Base-by-base conservation (phyloP, 2,888 invertebrate genomes). In the Andrena bicolor region DNA sequence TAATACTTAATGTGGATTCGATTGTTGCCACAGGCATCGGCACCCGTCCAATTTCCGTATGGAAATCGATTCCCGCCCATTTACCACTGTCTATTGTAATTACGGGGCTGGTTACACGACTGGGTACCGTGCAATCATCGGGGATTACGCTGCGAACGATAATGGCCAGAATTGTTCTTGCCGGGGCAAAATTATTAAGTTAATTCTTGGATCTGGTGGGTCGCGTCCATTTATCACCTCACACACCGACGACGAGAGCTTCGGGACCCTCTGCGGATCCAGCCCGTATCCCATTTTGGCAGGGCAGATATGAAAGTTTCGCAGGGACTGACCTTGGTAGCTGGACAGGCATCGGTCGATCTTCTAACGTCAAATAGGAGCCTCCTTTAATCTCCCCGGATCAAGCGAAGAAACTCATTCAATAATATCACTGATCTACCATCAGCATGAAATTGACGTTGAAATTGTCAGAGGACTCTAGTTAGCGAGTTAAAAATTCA, bases 131-230 rank as follows among this genome's bases (percentile, higher is more conserved):
- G 80, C 76, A 77, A 84, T 86, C 76, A 69, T 53, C 71, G 53
- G 41, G 68, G 82, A 85, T 86, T 85, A 85, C 60, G 32, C 51
- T 23, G 58, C 26, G 65, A 49, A 63, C 82, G 63, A 73, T 82
- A 85, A 87, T 77, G 69, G 65, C 32, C 60, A 28, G 61, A 72
- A 84, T 76, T 68, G 80, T 56, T 78, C 73, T 76, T 76, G 65
- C 79, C 7, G 30, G 63, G 32, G 53, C 60, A 78, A 77, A 87
- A 87, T 87, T 79, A 82, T 87, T 80, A 80, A 87, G 65, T 85
- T 82, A 70, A 83, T 82, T 73, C 73, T 60, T 61, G 82, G 49
- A 68, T 70, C 65, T 49, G 48, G 32, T 48, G 16, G 20, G 53
- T 64, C 79, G 56, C 41, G 61, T 63, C 53, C 53, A 41, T 49